Conservation (phyloP, 2,888 invertebrate genomes). For the Steinernema carpocapsae region DNA sequence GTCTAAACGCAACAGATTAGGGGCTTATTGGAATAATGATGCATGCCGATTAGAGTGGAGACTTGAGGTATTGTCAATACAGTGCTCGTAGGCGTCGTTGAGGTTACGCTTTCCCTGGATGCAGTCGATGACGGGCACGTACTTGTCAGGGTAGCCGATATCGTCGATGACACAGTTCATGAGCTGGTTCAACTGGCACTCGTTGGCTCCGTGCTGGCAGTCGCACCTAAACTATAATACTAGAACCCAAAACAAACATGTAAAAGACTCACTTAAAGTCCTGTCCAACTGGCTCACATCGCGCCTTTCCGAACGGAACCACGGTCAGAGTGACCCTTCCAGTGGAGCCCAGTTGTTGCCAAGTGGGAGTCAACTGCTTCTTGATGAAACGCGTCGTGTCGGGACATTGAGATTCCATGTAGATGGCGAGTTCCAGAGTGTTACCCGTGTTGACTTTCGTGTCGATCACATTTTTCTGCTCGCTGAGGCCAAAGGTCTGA, state of each 20-base stretch:
- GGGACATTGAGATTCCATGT: constrained; percentile 68
- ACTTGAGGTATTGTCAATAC: constrained; percentile 42
- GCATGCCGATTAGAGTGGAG: constrained; percentile 1
- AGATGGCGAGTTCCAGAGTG: constrained; percentile 60
- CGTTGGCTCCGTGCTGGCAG: constrained; percentile 66
- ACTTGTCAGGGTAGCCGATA: constrained; percentile 53
- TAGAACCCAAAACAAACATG: not conserved
- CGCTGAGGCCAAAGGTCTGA: constrained; percentile 3
- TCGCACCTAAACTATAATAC: constrained; percentile 51
- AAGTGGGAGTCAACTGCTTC: constrained; percentile 59
- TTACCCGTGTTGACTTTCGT: constrained; percentile 42
- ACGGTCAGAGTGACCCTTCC: constrained; percentile 59
- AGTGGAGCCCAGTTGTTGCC: constrained; percentile 52
- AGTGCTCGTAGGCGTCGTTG: constrained; percentile 52
- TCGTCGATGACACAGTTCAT: constrained; percentile 68
- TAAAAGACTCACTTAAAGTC: constrained; percentile 43
- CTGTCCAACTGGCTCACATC: constrained; percentile 55
- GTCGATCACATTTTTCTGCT: constrained; percentile 19
- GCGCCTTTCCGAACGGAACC: constrained; percentile 67
- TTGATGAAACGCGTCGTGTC: constrained; percentile 65
- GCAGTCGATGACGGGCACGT: constrained; percentile 57
- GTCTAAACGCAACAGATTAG: too few species aligned
- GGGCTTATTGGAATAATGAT: not conserved
- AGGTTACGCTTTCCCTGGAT: constrained; percentile 49
- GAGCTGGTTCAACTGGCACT: constrained; percentile 65